Base-by-base conservation (phyloP, 2,113 vertebrate genomes). In the Amphiprion ocellaris region DNA sequence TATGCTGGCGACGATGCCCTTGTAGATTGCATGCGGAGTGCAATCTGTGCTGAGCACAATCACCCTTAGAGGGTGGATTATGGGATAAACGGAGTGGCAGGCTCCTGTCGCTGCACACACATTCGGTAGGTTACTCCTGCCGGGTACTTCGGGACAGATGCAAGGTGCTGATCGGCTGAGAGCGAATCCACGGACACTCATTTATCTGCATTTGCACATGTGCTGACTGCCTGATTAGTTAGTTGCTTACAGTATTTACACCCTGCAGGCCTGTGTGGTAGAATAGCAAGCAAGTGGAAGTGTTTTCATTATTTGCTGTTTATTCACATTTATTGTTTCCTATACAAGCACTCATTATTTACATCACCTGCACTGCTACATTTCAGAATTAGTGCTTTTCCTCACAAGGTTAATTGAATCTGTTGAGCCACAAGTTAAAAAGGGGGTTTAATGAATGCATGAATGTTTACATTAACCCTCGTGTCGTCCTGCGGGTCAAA, bases 41-140 rank as follows among this genome's bases (percentile, higher is more conserved):
- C 91, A 94, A 94, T 95, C 94, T 92, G 86, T 88, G 89, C 81
- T 90, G 50, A 77, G 79, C 92, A 94, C 89, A 87, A 89, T 80
- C 52, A 17, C 89, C 90, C 89, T 93, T 53, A 81, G 87, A 93
- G 89, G 84, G 76, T 69, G 90, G 92, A 93, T 92, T 92, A 92
- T 74, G 77, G 79, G 85, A 90, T 82, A 86, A 92, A 88, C 87
- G 66, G 79, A 81, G 89, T 86, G 84, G 74, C 84, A 11, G 78
- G 69, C 65, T 82, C 59, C 85, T 87, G 87, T 87, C 83, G 61
- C 77, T 69, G 59, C 33, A 63, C 10, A 44, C 72, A 23, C 64
- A 23, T 61, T 60, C 41, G 66, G 44, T 70, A 77, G 70, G 69
- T 6, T 80, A 26, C 75, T 82, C 58, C 84, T 80, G 65, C 73